Base-by-base conservation (phyloP, 2,113 vertebrate species). In the Indri indri region DNA sequence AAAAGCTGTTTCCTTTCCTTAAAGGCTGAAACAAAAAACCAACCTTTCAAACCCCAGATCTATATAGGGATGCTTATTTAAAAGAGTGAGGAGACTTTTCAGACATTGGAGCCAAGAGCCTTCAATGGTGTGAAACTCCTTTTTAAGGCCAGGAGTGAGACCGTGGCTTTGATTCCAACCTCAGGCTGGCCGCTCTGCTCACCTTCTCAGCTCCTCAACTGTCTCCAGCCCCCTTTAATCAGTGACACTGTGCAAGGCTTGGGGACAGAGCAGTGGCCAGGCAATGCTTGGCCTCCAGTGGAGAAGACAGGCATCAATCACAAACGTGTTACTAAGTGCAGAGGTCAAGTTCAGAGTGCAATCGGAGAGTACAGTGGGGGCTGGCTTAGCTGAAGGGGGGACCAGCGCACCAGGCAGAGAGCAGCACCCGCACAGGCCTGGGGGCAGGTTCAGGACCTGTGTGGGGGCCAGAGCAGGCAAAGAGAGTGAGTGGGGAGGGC, bases 1-100 rank as follows among this genome's bases (percentile, higher is more conserved):
- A 88, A 81, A 96, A 59, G 61, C 63, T 16, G 30, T 87, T 91
- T 96, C 94, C 80, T 96, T 80, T 96, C 37, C 90, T 85, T 65
- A 95, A 93, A 81, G 76, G 45, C 40, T 42, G 34, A 87, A 77
- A 92, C 70, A 65, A 83, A 92, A 96, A 90, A 59, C 7, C 34
- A 84, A 17, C 52, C 63, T 96, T 96, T 70, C 76, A 42, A n/a
- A 92, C 57, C 63, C 84, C 47, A 91, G 89, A 61, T 93, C 96
- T 93, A 68, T 40, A 87, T 0, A 30, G 63, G 40, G 54, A 96
- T 42, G 61, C 81, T 42, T 87, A 89, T 18, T 93, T 63, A 79
- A 86, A 92, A 91, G 91, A 65, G 57, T 70, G 50, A n/a, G n/a
- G 85, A 96, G 90, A 74, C 4, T 65, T 73, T 94, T 71, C 85